Conservation (phyloP, 2,113 vertebrate genomes). For the Setophaga petechia region DNA sequence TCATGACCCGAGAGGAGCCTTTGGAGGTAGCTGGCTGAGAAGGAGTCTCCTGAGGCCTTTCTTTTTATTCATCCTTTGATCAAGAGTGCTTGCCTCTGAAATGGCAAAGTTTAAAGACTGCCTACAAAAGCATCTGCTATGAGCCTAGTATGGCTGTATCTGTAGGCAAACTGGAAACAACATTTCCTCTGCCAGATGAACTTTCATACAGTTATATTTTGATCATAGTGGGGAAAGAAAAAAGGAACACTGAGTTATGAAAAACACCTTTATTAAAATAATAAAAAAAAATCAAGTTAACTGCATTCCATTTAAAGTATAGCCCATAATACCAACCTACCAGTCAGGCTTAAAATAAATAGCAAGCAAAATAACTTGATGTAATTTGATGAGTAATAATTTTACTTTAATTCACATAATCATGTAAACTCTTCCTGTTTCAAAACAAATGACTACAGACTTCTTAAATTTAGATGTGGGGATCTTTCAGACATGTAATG, state of each 20-base stretch:
- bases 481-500: background rate
- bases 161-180: slow-evolving; percentile 53
- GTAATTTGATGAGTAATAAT: background rate
- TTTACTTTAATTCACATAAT: background rate
- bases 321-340: background rate
- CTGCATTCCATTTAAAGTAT: background rate
- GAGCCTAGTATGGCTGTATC: background rate
- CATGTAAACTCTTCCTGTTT: background rate
- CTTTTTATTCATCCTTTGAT: slow-evolving; percentile 36
- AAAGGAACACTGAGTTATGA: background rate
- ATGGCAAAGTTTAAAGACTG: slow-evolving; percentile 52
- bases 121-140: background rate
- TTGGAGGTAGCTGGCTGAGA: background rate
- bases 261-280: slow-evolving; percentile 17
- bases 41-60: background rate
- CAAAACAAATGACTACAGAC: background rate
- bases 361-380: background rate
- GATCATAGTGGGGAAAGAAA: background rate
- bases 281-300: background rate
- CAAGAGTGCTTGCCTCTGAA: slow-evolving; percentile 11
- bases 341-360: background rate
- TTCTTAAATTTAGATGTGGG: background rate
- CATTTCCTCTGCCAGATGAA: slow-evolving; percentile 41
- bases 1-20: background rate
- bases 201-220: slow-evolving; percentile 21